These are phyloP conservation scores for Eueremaeus valkanovi DNA, from an alignment of 2,888 invertebrate species.

Conservation along the genomic window DNA sequence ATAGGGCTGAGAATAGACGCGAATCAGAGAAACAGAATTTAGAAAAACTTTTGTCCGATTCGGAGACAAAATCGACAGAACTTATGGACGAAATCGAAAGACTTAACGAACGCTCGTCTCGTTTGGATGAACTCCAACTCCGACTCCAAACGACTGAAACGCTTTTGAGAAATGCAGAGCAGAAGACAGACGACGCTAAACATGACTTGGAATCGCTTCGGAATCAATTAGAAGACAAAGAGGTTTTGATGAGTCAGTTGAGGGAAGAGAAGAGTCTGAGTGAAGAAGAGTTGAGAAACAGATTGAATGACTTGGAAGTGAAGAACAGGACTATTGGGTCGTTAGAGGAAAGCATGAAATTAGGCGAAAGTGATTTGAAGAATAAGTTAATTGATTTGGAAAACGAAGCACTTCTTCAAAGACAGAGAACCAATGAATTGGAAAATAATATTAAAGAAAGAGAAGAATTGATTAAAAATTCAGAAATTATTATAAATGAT, in stretches of 20 bases:
- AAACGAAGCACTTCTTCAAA: neutral
- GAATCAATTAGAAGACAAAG: constrained; percentile 30
- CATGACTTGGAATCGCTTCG: constrained; percentile 20
- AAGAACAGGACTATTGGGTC: constrained; percentile 26
- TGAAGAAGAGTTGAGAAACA: constrained; percentile 4
- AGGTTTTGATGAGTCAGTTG: constrained; percentile 30
- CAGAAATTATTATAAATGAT: neutral
- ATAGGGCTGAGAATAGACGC: constrained; percentile 1
- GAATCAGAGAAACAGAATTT: constrained; percentile 12
- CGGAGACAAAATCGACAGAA: neutral
- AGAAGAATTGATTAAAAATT: neutral
- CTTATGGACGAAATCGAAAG: constrained; percentile 16
- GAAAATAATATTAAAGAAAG: constrained; percentile 8
- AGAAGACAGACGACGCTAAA: constrained; percentile 17
- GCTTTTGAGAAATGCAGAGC: constrained; percentile 1
- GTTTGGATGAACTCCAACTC: constrained; percentile 11
- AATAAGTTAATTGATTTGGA: constrained; percentile 32
- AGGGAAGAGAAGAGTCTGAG: constrained; percentile 11
- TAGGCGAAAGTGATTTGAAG: constrained; percentile 29
- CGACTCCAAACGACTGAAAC: constrained; percentile 13
- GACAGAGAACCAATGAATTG: constrained; percentile 2
- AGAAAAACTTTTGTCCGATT: constrained; percentile 28
- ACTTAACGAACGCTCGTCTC: neutral
- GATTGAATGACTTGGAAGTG: constrained; percentile 31
- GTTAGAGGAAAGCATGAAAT: constrained; percentile 16